These are phyloP conservation scores for Suillia variegata DNA, from an alignment of 2,888 invertebrate species.

Conservation along the genomic window DNA sequence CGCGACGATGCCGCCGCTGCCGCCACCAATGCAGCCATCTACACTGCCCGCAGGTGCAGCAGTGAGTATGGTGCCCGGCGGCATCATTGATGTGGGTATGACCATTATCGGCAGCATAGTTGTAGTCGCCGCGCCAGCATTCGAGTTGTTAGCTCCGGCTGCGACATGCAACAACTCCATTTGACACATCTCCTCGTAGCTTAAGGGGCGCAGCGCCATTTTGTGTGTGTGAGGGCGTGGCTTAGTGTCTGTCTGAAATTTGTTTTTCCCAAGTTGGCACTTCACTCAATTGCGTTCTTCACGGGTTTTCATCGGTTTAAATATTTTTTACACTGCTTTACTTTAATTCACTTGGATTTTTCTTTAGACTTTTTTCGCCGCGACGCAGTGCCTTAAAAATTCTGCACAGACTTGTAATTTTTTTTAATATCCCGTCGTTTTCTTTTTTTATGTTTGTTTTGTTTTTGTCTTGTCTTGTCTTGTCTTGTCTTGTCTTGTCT, in stretches of 20 bases:
- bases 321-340: neutral
- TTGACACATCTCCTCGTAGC: constrained; percentile 59
- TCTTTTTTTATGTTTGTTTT: too few relatives aligned
- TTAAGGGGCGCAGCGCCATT: constrained; percentile 58
- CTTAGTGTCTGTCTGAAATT: neutral
- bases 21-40: constrained; percentile 26
- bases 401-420: too few relatives aligned
- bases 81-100: constrained; percentile 55
- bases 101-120: constrained; percentile 59
- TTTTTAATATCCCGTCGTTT: too few relatives aligned
- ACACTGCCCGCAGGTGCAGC: constrained; percentile 17
- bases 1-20: constrained; percentile 24
- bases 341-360: neutral
- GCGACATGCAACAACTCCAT: constrained; percentile 52
- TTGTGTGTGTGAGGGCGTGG: neutral
- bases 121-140: constrained; percentile 31
- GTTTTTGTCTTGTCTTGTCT: too few relatives aligned
- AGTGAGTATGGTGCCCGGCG: constrained; percentile 36
- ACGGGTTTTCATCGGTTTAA: neutral
- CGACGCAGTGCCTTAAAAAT: too few relatives aligned
- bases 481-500: neutral
- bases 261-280: too few relatives aligned
- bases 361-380: neutral
- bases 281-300: neutral
- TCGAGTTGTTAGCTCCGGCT: constrained; percentile 21